A percentile compares a stretch with the other conserved stretches of the same genome.
These are phyloP conservation scores for Saccopteryx leptura DNA, from an alignment of 2,113 vertebrate species.

Conservation along the genomic window DNA sequence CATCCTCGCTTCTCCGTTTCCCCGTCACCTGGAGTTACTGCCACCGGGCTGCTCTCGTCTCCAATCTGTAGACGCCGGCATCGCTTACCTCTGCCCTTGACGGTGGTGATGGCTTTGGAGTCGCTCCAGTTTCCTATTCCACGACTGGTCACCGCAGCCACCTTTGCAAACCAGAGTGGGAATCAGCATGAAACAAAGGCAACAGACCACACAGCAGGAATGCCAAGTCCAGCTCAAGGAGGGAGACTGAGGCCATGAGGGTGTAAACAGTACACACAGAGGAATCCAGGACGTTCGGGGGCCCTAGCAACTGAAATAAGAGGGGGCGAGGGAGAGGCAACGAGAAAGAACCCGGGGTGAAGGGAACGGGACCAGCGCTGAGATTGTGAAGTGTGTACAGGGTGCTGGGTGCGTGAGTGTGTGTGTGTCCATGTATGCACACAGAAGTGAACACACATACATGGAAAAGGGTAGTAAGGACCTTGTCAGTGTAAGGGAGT, in stretches of 20 bases:
- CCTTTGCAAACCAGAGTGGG: conserved; percentile 88
- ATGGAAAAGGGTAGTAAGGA: background rate
- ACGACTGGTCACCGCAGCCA: conserved; percentile 96
- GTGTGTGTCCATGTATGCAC: too few species aligned
- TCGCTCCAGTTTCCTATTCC: conserved; percentile 97
- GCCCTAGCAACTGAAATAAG: background rate
- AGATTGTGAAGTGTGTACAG: background rate
- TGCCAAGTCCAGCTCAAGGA: background rate
- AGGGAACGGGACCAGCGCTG: background rate
- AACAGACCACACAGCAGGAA: background rate
- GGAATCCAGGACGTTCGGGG: background rate
- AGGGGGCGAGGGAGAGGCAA: background rate
- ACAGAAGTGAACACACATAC: too few species aligned
- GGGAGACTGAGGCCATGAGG: background rate
- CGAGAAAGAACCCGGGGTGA: too few species aligned
- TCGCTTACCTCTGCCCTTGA: conserved; percentile 91
- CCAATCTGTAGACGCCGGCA: background rate
- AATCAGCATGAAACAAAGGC: conserved; percentile 75
- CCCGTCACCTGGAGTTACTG: background rate
- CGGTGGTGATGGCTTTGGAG: conserved; percentile 94
- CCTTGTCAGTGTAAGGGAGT: background rate
- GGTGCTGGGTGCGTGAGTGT: background rate
- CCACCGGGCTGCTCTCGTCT: background rate
- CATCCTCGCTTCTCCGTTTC: accelerated
- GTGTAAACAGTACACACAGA: background rate